These are phyloP conservation scores for Falco cherrug DNA, from an alignment of 2,797 vertebrate species.

Conservation along the genomic window DNA sequence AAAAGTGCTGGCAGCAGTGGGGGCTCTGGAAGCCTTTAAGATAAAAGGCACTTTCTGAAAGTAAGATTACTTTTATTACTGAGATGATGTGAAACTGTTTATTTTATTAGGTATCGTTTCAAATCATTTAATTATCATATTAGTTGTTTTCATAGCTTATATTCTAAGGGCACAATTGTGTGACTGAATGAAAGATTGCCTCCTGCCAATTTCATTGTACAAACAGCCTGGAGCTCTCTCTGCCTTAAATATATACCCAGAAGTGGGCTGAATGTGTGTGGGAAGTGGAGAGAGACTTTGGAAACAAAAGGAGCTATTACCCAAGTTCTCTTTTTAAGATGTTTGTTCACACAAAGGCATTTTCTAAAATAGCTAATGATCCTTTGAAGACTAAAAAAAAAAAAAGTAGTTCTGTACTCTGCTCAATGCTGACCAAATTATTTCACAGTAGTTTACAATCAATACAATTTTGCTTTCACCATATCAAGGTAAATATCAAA, in stretches of 20 bases:
- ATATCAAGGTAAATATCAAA: background rate
- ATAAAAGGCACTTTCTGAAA: background rate
- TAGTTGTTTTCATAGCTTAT: background rate
- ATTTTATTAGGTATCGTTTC: conserved; percentile 7
- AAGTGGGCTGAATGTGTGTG: background rate
- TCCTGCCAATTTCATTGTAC: background rate
- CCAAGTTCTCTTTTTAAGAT: background rate
- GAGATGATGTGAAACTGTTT: background rate
- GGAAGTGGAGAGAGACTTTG: background rate
- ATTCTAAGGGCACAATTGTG: conserved; percentile 9
- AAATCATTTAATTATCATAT: background rate
- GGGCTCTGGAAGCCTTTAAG: background rate
- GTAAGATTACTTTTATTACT: background rate
- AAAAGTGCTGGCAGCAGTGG: background rate
- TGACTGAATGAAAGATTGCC: conserved; percentile 12
- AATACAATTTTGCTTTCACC: background rate
- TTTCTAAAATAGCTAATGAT: background rate
- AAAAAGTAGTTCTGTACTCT: background rate
- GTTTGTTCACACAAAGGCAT: background rate
- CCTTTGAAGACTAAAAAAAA: background rate
- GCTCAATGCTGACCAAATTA: background rate
- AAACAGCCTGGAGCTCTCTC: conserved; percentile 18
- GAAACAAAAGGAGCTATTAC: conserved; percentile 18
- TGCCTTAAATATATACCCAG: conserved; percentile 24
- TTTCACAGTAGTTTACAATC: background rate